A percentile compares a stretch with the other conserved stretches of the same genome.
phyloP scores from a whole-genome alignment of 1,140 invertebrate genomes.

The Leptestheria dahalacensis region DNA sequence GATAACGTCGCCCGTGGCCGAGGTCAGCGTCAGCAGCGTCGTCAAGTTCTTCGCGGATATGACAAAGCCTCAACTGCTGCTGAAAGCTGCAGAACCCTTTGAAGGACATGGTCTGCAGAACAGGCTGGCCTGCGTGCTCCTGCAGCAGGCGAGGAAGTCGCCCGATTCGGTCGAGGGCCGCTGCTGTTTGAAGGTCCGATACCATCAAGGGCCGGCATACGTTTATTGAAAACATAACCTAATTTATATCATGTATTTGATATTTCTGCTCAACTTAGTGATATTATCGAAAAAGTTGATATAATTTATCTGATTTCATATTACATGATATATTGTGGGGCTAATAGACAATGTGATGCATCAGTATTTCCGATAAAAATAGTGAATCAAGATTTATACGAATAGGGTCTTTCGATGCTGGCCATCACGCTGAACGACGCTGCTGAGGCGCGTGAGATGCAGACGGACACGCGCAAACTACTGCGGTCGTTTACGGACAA shows the following conservation, averaged over 20 bases:
- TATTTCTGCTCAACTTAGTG: too few species aligned
- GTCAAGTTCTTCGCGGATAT: conserved; percentile 12
- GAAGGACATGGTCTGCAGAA: neutral
- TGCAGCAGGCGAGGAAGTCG: neutral
- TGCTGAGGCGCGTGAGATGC: neutral
- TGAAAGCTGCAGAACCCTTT: neutral
- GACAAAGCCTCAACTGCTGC: neutral
- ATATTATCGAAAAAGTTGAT: too few species aligned
- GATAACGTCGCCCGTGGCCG: conserved; percentile 5
- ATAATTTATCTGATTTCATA: too few species aligned
- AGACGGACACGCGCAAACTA: neutral
- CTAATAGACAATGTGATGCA: too few species aligned
- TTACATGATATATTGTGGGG: too few species aligned
- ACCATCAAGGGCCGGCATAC: too few species aligned
- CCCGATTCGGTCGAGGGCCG: neutral
- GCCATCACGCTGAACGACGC: neutral
- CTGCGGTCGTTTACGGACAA: neutral
- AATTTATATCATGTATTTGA: too few species aligned
- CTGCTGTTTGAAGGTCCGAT: neutral
- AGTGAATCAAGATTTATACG: too few species aligned
- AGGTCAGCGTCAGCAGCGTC: neutral
- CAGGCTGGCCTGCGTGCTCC: neutral
- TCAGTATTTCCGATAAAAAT: too few species aligned
- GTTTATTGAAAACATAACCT: too few species aligned
- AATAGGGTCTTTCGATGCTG: neutral